Conservation (phyloP, 2,888 invertebrate species). For the Caenorhabditis afra region DNA sequence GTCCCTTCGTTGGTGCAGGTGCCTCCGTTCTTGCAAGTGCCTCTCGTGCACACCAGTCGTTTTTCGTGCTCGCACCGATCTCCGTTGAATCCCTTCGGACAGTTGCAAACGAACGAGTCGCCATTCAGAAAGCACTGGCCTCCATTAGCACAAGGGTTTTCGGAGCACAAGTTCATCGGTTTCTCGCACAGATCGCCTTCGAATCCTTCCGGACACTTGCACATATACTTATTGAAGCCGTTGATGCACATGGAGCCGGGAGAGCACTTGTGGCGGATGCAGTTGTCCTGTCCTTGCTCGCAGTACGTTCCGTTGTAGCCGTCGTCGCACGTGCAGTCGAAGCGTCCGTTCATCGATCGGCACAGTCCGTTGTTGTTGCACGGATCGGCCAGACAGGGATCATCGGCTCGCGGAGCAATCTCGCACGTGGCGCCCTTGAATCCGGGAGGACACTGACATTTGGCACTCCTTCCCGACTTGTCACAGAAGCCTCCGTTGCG, state of each 20-base stretch:
- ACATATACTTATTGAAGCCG: slow-evolving; percentile 94
- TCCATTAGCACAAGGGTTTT: slow-evolving; percentile 64
- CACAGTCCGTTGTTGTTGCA: slow-evolving; percentile 86
- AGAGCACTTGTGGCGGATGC: slow-evolving; percentile 91
- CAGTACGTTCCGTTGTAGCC: slow-evolving; percentile 90
- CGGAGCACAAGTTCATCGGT: slow-evolving; percentile 38
- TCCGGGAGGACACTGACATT: slow-evolving; percentile 83
- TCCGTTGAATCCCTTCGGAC: slow-evolving; percentile 93
- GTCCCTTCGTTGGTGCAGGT: slow-evolving; percentile 91
- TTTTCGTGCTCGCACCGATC: slow-evolving; percentile 85
- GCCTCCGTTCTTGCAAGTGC: slow-evolving; percentile 89
- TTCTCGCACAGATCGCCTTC: slow-evolving; percentile 91
- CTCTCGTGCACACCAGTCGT: slow-evolving; percentile 33
- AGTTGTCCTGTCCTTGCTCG: slow-evolving; percentile 87
- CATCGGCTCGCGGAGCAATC: slow-evolving; percentile 89
- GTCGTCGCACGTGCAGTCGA: slow-evolving; percentile 96
- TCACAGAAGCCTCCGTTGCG: slow-evolving; percentile 85
- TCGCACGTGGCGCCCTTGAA: slow-evolving; percentile 70
- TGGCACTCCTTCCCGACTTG: background rate
- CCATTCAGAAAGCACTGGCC: slow-evolving; percentile 61
- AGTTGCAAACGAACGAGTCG: slow-evolving; percentile 88
- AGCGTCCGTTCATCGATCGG: slow-evolving; percentile 92
- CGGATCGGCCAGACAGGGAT: slow-evolving; percentile 92
- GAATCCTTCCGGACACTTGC: slow-evolving; percentile 96
- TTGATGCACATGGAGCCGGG: slow-evolving; percentile 97